phyloP scores from a whole-genome alignment of 2,888 invertebrate species.

The Colostygia pectinataria region DNA sequence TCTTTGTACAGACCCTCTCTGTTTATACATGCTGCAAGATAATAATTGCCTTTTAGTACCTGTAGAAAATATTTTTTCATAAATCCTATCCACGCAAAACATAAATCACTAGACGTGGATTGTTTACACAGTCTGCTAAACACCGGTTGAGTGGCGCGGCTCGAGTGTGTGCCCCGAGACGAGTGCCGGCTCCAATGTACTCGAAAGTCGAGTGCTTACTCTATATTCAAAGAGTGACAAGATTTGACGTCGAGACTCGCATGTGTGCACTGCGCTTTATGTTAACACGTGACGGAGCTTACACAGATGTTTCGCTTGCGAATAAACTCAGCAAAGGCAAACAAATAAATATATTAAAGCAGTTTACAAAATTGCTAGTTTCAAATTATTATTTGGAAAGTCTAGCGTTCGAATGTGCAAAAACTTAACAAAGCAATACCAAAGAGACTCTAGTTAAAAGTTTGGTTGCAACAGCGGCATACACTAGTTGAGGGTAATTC shows the following conservation, averaged over 20 bases:
- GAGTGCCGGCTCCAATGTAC: conserved; percentile 65
- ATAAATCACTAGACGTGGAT: conserved; percentile 52
- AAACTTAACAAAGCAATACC: conserved; percentile 40
- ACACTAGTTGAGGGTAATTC: conserved; percentile 56
- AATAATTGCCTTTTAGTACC: conserved; percentile 1
- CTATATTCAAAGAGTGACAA: conserved; percentile 63
- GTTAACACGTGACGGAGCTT: conserved; percentile 24
- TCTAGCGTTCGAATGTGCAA: conserved; percentile 24
- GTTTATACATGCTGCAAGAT: not conserved
- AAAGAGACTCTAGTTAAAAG: conserved; percentile 50
- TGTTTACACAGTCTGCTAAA: conserved; percentile 72
- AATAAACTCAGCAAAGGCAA: conserved; percentile 21
- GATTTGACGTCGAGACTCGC: conserved; percentile 53
- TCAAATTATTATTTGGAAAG: conserved; percentile 15
- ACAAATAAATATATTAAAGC: not conserved
- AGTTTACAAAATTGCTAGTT: conserved; percentile 7
- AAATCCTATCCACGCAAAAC: conserved; percentile 30
- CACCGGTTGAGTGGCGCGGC: conserved; percentile 56
- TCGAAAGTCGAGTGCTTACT: conserved; percentile 67
- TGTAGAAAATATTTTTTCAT: conserved; percentile 24
- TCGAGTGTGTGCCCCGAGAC: conserved; percentile 55
- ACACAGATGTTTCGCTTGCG: conserved; percentile 32
- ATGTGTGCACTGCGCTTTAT: conserved; percentile 45
- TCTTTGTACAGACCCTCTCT: too few species aligned
- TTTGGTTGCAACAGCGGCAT: conserved; percentile 51